phyloP scores from a whole-genome alignment of 1,140 invertebrate species.

The Drosophila repletoides region DNA sequence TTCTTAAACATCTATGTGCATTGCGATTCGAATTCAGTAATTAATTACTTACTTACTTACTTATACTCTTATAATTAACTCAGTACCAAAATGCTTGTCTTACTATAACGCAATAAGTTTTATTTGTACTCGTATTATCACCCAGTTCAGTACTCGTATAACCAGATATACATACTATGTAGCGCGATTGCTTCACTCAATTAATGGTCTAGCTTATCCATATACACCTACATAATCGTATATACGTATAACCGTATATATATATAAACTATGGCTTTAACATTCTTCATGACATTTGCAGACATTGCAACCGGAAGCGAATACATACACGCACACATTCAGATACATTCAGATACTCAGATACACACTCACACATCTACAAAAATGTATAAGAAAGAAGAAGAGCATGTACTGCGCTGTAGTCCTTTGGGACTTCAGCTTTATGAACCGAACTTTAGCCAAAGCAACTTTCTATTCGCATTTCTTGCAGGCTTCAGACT shows the following conservation, averaged over 20 bases:
- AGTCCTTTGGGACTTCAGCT: constrained; percentile 46
- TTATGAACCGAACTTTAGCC: constrained; percentile 57
- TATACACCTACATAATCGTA: no score
- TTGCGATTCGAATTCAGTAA: constrained; percentile 5
- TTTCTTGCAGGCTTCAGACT: constrained; percentile 81
- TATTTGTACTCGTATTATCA: constrained; percentile 42
- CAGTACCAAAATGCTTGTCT: constrained; percentile 36
- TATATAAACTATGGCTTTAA: constrained; percentile 47
- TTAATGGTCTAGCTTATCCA: constrained; percentile 41
- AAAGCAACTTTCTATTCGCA: constrained; percentile 71
- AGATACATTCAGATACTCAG: constrained; percentile 15
- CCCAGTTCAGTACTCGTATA: constrained; percentile 15
- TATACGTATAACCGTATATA: no score
- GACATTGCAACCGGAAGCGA: constrained; percentile 27
- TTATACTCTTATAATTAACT: constrained; percentile 13
- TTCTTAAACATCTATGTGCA: constrained; percentile 13
- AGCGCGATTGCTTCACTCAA: constrained; percentile 40
- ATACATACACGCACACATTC: constrained; percentile 9
- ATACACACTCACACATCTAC: constrained; percentile 3
- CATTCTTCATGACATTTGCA: constrained; percentile 41
- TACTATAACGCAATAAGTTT: constrained; percentile 31
- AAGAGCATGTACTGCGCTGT: constrained; percentile 49
- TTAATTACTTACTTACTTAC: neutral
- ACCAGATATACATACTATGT: constrained; percentile 29
- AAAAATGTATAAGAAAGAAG: constrained; percentile 36